Conservation (phyloP, 2,797 vertebrate species). For the Pristis pectinata region DNA sequence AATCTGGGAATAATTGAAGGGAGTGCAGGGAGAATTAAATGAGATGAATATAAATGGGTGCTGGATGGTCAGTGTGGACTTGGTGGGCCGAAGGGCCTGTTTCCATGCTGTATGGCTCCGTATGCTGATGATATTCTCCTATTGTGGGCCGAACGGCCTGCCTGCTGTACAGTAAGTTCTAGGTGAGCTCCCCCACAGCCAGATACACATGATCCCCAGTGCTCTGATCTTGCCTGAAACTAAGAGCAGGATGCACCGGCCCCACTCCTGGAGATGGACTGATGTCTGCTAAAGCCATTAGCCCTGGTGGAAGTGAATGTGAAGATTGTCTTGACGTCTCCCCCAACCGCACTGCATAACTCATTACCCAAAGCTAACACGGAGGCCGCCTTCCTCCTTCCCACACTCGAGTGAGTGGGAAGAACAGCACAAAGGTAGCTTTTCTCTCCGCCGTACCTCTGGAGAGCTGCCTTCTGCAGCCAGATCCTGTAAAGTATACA, state of each 20-base stretch:
- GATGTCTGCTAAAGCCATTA: background rate
- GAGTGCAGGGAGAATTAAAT: too few relatives aligned
- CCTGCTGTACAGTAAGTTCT: background rate
- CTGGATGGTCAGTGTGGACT: too few relatives aligned
- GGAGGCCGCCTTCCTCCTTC: background rate
- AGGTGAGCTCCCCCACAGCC: background rate
- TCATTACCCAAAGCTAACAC: slow-evolving; percentile 44
- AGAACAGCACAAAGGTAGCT: slow-evolving; percentile 25
- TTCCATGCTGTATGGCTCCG: background rate
- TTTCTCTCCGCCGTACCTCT: slow-evolving; percentile 39
- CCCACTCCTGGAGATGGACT: background rate
- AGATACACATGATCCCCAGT: background rate
- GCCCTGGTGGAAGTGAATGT: slow-evolving; percentile 36
- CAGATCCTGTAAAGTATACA: background rate
- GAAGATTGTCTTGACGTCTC: slow-evolving; percentile 45
- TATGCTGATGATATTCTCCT: too few relatives aligned
- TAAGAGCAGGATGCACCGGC: background rate
- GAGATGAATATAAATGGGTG: too few relatives aligned
- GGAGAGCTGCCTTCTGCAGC: slow-evolving; percentile 36
- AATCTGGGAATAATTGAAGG: too few relatives aligned
- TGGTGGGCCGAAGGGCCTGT: background rate
- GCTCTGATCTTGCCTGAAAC: too few relatives aligned
- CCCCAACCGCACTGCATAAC: slow-evolving; percentile 42
- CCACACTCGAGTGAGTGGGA: slow-evolving; percentile 39
- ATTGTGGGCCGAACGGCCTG: too few relatives aligned